phyloP scores from a whole-genome alignment of 2,797 vertebrate genomes.

The Coracias cyanogaster region DNA sequence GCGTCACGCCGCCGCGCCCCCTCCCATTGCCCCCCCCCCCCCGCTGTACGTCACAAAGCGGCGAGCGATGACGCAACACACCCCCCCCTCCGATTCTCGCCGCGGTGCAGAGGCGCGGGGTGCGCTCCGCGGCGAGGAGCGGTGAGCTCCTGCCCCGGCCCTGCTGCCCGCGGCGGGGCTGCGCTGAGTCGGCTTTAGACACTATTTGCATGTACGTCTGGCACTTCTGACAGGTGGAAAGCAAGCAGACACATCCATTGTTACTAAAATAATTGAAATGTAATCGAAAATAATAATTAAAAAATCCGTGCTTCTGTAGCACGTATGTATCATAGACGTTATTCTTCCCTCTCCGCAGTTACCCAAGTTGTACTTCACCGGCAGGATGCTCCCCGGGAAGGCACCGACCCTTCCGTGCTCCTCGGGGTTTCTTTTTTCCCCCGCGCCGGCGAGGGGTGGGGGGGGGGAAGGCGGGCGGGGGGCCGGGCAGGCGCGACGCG shows the following conservation, averaged over 20 bases:
- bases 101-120: too few species aligned
- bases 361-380: not conserved
- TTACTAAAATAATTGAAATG: not conserved
- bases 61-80: too few species aligned
- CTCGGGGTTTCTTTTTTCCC: not conserved
- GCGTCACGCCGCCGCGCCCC: too few species aligned
- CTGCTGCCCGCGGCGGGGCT: not conserved
- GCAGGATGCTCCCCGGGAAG: not conserved
- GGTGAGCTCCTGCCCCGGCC: too few species aligned
- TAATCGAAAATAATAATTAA: not conserved
- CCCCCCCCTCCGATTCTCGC: too few species aligned
- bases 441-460: not conserved
- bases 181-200: not conserved
- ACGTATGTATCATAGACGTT: not conserved
- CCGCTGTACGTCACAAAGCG: too few species aligned
- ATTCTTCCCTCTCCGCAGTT: not conserved
- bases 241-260: not conserved
- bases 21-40: too few species aligned
- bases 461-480: not conserved
- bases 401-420: not conserved
- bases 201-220: fast-evolving
- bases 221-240: not conserved
- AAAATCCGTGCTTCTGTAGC: not conserved
- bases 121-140: too few species aligned
- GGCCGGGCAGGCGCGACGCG: not conserved